These are phyloP conservation scores for Nephrotoma appendiculata DNA, from an alignment of 2,888 invertebrate genomes.

Conservation along the genomic window DNA sequence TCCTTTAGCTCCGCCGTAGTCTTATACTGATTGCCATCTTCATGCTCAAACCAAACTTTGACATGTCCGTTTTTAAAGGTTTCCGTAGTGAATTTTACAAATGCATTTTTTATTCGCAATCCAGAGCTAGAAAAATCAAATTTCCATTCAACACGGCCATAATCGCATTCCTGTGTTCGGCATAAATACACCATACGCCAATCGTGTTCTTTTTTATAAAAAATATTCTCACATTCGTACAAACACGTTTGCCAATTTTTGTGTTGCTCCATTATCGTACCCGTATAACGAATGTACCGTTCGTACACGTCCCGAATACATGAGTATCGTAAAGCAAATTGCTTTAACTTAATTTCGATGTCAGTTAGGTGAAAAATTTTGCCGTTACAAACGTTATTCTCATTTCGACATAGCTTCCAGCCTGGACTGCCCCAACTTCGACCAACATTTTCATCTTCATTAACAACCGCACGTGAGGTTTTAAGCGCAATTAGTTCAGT, in stretches of 20 bases:
- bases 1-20: constrained; percentile 13
- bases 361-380: constrained; percentile 25
- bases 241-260: constrained; percentile 54
- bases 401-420: constrained; percentile 73
- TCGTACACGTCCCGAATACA: constrained; percentile 32
- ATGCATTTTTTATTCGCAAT: constrained; percentile 33
- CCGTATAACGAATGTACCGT: constrained; percentile 24
- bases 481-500: constrained; percentile 60
- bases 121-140: constrained; percentile 39
- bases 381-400: constrained; percentile 39
- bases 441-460: constrained; percentile 51
- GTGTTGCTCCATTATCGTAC: constrained; percentile 23
- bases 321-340: constrained; percentile 33
- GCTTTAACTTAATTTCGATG: constrained; percentile 21
- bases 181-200: constrained; percentile 88
- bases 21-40: constrained; percentile 21
- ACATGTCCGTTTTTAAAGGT: constrained; percentile 41
- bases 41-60: constrained; percentile 30
- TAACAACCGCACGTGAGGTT: constrained; percentile 41
- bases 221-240: constrained; percentile 44
- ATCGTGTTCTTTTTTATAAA: constrained; percentile 76
- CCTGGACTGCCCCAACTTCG: constrained; percentile 67
- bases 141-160: constrained; percentile 52
- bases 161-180: constrained; percentile 42
- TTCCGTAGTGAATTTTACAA: constrained; percentile 31